These are phyloP conservation scores for Fundulus diaphanus DNA, from an alignment of 2,797 vertebrate species.

Conservation along the genomic window DNA sequence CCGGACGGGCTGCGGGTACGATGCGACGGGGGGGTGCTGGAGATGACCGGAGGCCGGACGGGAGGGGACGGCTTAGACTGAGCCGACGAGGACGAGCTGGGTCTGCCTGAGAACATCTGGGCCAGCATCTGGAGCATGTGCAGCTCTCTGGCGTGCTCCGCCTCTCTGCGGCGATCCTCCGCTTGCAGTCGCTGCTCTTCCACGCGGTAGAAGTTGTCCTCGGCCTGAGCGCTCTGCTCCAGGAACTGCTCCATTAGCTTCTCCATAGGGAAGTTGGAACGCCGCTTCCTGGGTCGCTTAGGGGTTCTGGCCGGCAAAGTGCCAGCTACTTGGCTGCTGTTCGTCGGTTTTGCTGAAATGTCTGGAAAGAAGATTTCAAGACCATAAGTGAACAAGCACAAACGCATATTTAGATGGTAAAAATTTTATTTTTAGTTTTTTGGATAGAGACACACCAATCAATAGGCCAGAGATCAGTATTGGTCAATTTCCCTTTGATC, in stretches of 20 bases:
- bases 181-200: constrained; percentile 90
- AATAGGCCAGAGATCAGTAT: not conserved
- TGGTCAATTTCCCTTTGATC: not conserved
- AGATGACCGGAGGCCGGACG: constrained; percentile 63
- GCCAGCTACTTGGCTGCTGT: constrained; percentile 72
- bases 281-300: constrained; percentile 85
- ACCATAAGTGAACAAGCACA: not conserved
- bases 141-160: constrained; percentile 87
- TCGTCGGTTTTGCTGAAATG: constrained; percentile 63
- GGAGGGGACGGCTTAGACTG: constrained; percentile 48
- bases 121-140: constrained; percentile 93
- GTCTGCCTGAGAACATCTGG: constrained; percentile 85
- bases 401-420: not conserved
- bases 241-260: constrained; percentile 92
- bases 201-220: constrained; percentile 89
- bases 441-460: not conserved
- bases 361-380: constrained; percentile 46
- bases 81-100: constrained; percentile 64
- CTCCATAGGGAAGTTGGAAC: constrained; percentile 87
- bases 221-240: constrained; percentile 89
- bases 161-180: constrained; percentile 88
- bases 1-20: constrained; percentile 65
- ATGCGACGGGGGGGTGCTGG: constrained; percentile 67
- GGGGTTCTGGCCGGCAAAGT: constrained; percentile 75
- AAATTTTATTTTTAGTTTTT: not conserved